Conservation (phyloP, 1,140 invertebrate species). For the Calephelis virginiensis region DNA sequence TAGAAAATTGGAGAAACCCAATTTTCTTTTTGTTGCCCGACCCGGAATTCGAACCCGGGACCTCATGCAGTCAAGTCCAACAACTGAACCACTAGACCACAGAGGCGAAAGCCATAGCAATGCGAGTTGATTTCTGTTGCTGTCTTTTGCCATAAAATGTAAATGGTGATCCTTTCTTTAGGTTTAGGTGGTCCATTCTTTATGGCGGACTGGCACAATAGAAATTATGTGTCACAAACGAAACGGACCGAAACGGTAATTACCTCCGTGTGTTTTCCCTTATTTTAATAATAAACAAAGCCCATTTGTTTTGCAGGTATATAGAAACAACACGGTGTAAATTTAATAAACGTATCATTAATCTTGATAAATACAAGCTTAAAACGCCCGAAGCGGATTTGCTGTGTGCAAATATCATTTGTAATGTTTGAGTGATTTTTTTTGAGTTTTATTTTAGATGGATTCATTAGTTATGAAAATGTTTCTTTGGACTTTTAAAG, state of each 20-base stretch:
- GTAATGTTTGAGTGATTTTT: constrained; percentile 7
- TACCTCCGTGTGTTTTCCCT: constrained; percentile 30
- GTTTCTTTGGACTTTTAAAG: too few relatives aligned
- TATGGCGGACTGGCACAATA: too few relatives aligned
- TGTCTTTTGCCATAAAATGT: too few relatives aligned
- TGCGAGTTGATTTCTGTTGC: too few relatives aligned
- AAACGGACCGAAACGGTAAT: neutral
- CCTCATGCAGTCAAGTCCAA: too few relatives aligned
- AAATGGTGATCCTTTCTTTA: too few relatives aligned
- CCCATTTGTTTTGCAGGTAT: constrained; percentile 40
- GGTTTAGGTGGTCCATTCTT: too few relatives aligned
- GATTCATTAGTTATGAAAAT: neutral
- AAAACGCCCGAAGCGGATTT: constrained; percentile 10
- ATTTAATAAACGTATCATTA: constrained; percentile 40
- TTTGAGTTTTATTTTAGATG: neutral
- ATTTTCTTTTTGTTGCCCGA: too few relatives aligned
- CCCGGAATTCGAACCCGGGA: too few relatives aligned
- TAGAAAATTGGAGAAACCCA: too few relatives aligned
- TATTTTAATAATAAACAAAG: constrained; percentile 46
- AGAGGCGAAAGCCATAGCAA: too few relatives aligned
- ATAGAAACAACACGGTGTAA: constrained; percentile 37
- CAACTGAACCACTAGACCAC: too few relatives aligned
- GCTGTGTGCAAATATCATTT: constrained; percentile 10
- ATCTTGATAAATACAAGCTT: constrained; percentile 13
- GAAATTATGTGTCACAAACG: neutral